These are phyloP conservation scores for Apostichopus parvimensis DNA, from an alignment of 35 echinoderm and acorn worm species.

Conservation along the genomic window DNA sequence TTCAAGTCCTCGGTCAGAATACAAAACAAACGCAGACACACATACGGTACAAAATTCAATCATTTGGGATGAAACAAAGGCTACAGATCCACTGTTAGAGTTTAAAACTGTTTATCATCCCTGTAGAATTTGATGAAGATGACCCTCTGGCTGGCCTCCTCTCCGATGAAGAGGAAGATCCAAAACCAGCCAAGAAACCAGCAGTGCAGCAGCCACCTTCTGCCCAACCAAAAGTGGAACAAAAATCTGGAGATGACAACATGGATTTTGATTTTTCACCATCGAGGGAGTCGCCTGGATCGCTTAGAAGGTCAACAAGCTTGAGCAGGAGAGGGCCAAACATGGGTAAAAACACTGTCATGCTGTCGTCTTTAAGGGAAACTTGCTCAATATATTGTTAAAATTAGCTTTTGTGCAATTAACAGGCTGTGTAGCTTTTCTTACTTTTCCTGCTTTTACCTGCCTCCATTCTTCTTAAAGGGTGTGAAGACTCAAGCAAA, in stretches of 20 bases:
- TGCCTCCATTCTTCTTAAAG: too few species aligned
- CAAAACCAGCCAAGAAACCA: slow-evolving; percentile 37
- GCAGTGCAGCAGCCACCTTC: neutral
- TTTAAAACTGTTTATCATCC: neutral
- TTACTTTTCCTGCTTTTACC: too few species aligned
- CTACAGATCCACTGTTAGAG: too few species aligned
- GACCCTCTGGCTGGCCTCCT: slow-evolving; percentile 86
- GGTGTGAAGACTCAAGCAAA: too few species aligned
- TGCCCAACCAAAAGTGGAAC: neutral
- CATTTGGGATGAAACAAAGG: too few species aligned
- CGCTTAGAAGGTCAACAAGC: neutral
- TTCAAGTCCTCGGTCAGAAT: too few species aligned
- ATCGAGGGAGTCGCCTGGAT: neutral
- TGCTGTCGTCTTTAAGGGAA: too few species aligned
- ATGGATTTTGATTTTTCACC: neutral
- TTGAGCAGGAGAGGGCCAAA: neutral
- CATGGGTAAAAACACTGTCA: neutral
- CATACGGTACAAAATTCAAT: neutral
- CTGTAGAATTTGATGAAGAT: slow-evolving; percentile 89
- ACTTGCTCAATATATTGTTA: too few species aligned
- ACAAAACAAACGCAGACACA: too few species aligned
- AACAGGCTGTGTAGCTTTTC: too few species aligned
- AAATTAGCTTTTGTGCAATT: too few species aligned
- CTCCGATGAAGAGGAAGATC: slow-evolving; percentile 70
- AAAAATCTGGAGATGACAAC: neutral